phyloP scores from a whole-genome alignment of 2,113 vertebrate genomes.

The rat (Rattus norvegicus) region DNA sequence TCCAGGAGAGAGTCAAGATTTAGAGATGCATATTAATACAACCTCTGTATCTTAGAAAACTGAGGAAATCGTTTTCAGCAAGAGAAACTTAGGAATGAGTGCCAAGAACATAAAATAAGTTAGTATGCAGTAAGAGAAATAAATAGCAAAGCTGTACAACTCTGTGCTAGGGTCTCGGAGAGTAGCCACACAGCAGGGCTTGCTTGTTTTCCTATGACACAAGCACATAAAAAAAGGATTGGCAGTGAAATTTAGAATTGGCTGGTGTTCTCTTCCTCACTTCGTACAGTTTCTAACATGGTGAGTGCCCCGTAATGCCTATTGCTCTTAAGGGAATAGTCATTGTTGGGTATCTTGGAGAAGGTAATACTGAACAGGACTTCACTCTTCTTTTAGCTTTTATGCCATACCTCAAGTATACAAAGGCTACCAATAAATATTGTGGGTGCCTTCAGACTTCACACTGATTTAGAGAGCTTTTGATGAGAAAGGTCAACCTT shows the following conservation, averaged over 20 bases:
- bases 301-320: constrained; percentile 48
- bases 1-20: not conserved
- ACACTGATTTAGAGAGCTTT: constrained; percentile 50
- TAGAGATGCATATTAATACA: constrained; percentile 30
- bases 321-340: not conserved
- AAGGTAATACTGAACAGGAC: constrained; percentile 40
- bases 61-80: constrained; percentile 44
- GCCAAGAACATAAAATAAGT: constrained; percentile 34
- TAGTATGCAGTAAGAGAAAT: constrained; percentile 23
- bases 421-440: constrained; percentile 49
- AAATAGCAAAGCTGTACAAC: not conserved
- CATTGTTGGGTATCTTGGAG: not conserved
- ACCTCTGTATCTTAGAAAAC: not conserved
- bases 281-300: constrained; percentile 12
- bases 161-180: constrained; percentile 43
- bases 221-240: constrained; percentile 58
- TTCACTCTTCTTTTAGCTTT: not conserved
- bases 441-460: constrained; percentile 46
- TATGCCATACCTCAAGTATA: constrained; percentile 57
- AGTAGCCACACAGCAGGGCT: not conserved
- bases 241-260: not conserved
- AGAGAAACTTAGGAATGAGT: constrained; percentile 8
- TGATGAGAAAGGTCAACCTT: constrained; percentile 64
- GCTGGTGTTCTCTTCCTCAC: constrained; percentile 26
- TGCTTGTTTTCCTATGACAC: constrained; percentile 47